A percentile compares a stretch with the other conserved stretches of the same genome.
phyloP scores from a whole-genome alignment of 2,113 vertebrate species.

The Macquaria ambigua region DNA sequence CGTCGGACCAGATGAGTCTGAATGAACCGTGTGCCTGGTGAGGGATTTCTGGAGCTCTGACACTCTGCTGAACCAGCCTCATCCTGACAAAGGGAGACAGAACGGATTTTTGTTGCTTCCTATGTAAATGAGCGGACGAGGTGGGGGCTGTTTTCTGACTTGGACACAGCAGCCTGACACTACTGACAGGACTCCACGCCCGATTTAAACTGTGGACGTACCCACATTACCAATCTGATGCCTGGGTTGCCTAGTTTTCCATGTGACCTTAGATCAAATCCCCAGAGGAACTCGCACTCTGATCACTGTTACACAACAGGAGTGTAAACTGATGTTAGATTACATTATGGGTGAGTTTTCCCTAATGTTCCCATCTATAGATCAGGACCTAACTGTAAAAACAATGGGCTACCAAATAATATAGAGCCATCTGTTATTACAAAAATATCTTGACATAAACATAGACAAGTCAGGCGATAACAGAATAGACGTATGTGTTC shows the following conservation, averaged over 20 bases:
- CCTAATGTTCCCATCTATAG: conserved; percentile 38
- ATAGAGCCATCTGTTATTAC: conserved; percentile 68
- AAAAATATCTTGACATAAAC: conserved; percentile 43
- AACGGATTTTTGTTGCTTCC: conserved; percentile 61
- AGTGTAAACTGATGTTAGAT: conserved; percentile 54
- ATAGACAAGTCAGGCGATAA: conserved; percentile 48
- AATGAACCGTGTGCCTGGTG: conserved; percentile 58
- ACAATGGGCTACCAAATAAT: conserved; percentile 65
- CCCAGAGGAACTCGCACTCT: conserved; percentile 61
- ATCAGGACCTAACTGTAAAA: conserved; percentile 64
- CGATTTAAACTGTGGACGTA: conserved; percentile 52
- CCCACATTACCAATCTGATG: conserved; percentile 69
- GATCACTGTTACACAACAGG: conserved; percentile 56
- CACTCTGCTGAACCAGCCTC: conserved; percentile 51
- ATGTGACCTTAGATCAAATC: conserved; percentile 79
- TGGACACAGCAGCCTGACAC: conserved; percentile 47
- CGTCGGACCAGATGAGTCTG: conserved; percentile 48
- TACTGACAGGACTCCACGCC: conserved; percentile 40
- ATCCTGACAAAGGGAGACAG: conserved; percentile 57
- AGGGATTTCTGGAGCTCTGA: conserved; percentile 38
- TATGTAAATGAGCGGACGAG: conserved; percentile 37
- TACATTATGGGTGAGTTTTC: conserved; percentile 33
- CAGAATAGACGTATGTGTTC: conserved; percentile 46
- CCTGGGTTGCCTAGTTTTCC: conserved; percentile 80
- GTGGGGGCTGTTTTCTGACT: conserved; percentile 29